Base-by-base conservation (phyloP, 2,888 invertebrate genomes). In the Phorcus lineatus region DNA sequence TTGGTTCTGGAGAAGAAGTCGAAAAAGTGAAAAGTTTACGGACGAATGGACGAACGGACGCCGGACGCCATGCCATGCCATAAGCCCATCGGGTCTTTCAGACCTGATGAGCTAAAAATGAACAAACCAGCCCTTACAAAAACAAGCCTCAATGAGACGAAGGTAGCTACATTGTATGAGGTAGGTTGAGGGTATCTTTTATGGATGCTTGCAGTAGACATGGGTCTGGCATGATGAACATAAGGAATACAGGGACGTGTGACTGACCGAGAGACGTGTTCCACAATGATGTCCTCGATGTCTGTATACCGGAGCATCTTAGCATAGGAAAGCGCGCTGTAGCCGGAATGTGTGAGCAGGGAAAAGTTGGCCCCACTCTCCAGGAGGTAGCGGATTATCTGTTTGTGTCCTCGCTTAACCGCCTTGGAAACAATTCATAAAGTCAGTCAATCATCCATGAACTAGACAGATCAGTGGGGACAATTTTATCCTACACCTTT, bases 291-390 rank as follows among this genome's bases (percentile, higher is more conserved):
- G 67, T 86, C 87, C 55, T 88, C 88, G n/a, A 91, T 87, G 22
- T 89, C 90, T 3, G 83, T 82, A 47, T 87, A 78, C 0, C 86
- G 85, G 77, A 86, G 83, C 76, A 86, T 82, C 78, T 90, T 90
- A 77, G 91, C 88, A 75, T 88, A 86, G 74, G 88, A 88, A 40
- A 92, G 82, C n/a, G 92, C 91, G 52, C 89, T 91, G 76, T 85
- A 83, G 53, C 91, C 91, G 52, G 86, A 83, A 54, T 85, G 80
- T 70, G 88, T 88, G 66, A 86, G 85, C 11, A 86, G 79, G 36
- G 91, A 88, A 81, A 91, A 91, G 86, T 92, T 92, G 77, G 91
- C 91, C 55, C 93, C 93, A 84, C 89, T 85, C 80, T 91, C 90
- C 79, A 93, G 83, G 62, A 93, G 79, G 55, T 90, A 82, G 79